Conservation (phyloP, 2,113 vertebrate genomes). For the Hyperoodon ampullatus region DNA sequence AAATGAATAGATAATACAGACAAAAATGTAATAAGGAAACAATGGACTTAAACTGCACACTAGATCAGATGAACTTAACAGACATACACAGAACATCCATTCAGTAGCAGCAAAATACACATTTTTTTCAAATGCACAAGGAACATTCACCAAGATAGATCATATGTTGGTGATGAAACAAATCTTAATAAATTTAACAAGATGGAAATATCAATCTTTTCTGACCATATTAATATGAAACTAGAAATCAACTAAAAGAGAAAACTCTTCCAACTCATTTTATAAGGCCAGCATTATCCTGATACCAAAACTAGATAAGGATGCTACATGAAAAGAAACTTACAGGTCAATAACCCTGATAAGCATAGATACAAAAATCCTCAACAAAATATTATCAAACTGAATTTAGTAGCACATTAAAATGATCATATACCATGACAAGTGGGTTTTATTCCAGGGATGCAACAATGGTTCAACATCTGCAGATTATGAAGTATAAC, state of each 20-base stretch:
- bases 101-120: not conserved
- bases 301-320: not conserved
- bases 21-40: not conserved
- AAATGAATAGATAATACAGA: not conserved
- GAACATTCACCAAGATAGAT: not conserved
- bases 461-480: not conserved
- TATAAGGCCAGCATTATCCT: not conserved
- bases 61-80: not conserved
- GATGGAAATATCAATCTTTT: not conserved
- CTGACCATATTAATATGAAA: not conserved
- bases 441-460: not conserved
- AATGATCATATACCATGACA: not conserved
- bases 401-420: not conserved
- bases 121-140: not conserved
- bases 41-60: not conserved
- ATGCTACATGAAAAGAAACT: too few relatives aligned
- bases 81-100: not conserved
- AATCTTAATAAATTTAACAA: not conserved
- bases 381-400: not conserved
- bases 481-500: not conserved
- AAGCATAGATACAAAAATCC: not conserved
- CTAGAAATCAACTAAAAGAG: not conserved
- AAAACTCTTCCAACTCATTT: not conserved
- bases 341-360: not conserved
- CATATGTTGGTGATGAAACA: not conserved